These are phyloP conservation scores for Heliocidaris tuberculata DNA, from an alignment of 35 echinoderm and acorn worm genomes.

Conservation along the genomic window DNA sequence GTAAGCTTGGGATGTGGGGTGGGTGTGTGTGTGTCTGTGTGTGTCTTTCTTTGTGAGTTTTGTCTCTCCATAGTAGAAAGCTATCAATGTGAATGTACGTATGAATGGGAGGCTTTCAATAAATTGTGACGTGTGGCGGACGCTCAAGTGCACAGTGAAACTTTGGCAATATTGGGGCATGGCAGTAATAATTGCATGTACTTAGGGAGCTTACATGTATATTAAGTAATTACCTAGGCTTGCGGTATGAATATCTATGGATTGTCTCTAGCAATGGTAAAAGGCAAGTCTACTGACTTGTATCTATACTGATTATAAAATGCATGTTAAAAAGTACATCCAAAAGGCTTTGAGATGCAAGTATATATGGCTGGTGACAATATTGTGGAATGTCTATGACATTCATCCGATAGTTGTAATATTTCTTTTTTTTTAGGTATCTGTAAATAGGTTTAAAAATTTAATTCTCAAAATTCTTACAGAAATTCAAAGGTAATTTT, in stretches of 20 bases:
- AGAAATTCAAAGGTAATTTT: no score
- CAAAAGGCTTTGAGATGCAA: no score
- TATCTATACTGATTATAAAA: background rate
- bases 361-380: no score
- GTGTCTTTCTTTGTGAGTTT: background rate
- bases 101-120: background rate
- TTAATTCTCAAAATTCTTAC: no score
- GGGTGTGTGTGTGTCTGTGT: background rate
- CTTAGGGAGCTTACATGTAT: conserved; percentile 7
- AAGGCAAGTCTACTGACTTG: background rate
- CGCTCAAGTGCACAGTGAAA: background rate
- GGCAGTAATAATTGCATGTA: conserved; percentile 3
- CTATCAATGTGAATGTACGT: background rate
- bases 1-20: background rate
- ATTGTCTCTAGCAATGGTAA: background rate
- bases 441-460: no score
- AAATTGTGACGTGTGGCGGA: background rate
- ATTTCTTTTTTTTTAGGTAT: no score
- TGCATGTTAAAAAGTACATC: no score
- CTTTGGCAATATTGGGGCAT: background rate
- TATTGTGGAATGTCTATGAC: no score
- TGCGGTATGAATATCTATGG: background rate
- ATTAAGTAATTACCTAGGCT: background rate
- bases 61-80: background rate
- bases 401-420: no score